A percentile compares a stretch with the other conserved stretches of the same genome.
phyloP scores from a whole-genome alignment of 2,113 vertebrate species.

The Ceuthmochares aereus region DNA sequence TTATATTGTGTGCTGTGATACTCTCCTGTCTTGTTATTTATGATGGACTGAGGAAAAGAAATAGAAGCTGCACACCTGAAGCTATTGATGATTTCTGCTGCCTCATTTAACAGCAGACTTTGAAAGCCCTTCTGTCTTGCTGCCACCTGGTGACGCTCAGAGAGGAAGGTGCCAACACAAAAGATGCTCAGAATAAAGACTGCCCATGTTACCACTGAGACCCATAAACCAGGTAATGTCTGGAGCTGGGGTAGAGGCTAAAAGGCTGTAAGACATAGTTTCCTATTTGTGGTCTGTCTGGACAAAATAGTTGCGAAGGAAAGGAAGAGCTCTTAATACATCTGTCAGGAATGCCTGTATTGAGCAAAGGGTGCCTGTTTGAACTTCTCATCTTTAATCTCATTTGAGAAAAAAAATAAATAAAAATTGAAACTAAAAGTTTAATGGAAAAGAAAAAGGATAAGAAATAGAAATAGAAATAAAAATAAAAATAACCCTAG shows the following conservation, averaged over 20 bases:
- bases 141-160: constrained; percentile 21
- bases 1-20: neutral
- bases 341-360: neutral
- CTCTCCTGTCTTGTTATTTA: neutral
- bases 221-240: neutral
- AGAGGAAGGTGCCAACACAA: neutral
- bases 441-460: neutral
- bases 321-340: neutral
- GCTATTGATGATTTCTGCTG: neutral
- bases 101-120: neutral
- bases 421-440: neutral
- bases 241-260: neutral
- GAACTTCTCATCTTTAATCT: neutral
- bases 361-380: neutral
- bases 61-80: neutral
- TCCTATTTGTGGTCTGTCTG: neutral
- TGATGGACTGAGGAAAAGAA: neutral
- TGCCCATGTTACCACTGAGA: fast-evolving
- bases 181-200: neutral
- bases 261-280: neutral
- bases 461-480: neutral
- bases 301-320: neutral
- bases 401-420: neutral
- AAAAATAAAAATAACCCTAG: neutral
- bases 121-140: neutral